These are phyloP conservation scores for Orthonevra nobilis DNA, from an alignment of 2,888 invertebrate species.

Conservation along the genomic window DNA sequence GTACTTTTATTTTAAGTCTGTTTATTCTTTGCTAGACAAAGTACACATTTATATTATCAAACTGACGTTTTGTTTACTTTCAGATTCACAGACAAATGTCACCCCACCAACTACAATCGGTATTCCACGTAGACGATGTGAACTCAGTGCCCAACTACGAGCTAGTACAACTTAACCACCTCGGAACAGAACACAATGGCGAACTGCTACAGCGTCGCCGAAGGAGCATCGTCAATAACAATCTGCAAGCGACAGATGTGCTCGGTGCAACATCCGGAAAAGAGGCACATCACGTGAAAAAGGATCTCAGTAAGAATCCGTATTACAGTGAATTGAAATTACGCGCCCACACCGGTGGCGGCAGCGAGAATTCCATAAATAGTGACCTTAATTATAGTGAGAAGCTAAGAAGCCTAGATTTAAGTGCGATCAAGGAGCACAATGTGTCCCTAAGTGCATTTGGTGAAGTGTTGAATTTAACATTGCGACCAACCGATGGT, in stretches of 20 bases:
- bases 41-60: no score
- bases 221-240: conserved; percentile 80
- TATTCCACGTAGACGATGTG: conserved; percentile 91
- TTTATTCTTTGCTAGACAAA: no score
- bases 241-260: conserved; percentile 78
- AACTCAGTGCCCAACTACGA: conserved; percentile 92
- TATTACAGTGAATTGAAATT: conserved; percentile 78
- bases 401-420: conserved; percentile 71
- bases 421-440: conserved; percentile 79
- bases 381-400: conserved; percentile 71
- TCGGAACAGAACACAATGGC: conserved; percentile 76
- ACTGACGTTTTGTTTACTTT: conserved; percentile 79
- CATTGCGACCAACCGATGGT: conserved; percentile 88
- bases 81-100: conserved; percentile 96
- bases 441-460: conserved; percentile 90
- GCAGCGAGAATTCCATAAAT: conserved; percentile 71
- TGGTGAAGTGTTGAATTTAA: conserved; percentile 87
- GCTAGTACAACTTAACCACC: conserved; percentile 88
- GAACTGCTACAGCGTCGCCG: conserved; percentile 63
- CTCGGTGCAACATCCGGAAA: conserved; percentile 50
- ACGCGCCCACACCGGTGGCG: conserved; percentile 65
- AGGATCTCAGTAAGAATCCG: conserved; percentile 80
- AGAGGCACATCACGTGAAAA: conserved; percentile 79
- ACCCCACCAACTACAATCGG: conserved; percentile 87
- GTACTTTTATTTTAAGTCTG: no score